Evolutionary conservation across 2,113 vertebrate species (phyloP).

Genomic region (Trematocara nigrifrons): DNA sequence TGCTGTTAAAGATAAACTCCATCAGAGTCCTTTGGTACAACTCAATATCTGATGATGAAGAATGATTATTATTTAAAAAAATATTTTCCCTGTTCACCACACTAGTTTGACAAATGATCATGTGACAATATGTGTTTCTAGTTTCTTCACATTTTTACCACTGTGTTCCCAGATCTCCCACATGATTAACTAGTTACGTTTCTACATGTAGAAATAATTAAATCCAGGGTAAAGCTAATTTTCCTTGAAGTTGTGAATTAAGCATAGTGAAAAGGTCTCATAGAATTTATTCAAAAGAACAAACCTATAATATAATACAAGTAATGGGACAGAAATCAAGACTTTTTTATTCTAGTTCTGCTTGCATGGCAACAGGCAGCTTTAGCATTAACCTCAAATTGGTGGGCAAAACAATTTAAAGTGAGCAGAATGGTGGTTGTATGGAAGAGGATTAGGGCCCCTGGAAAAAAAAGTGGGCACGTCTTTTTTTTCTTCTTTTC

Average conservation of each 20-base stretch:
- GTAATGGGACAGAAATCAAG: neutral
- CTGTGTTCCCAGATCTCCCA: neutral
- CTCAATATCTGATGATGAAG: too few relatives aligned
- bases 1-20: neutral
- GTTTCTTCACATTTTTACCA: neutral
- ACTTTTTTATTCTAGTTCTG: conserved; percentile 22
- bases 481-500: too few relatives aligned
- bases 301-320: neutral
- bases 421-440: neutral
- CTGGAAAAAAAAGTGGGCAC: too few relatives aligned
- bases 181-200: neutral
- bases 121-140: neutral
- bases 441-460: too few relatives aligned
- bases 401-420: conserved; percentile 1
- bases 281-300: neutral
- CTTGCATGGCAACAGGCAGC: neutral
- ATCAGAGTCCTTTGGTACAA: neutral
- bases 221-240: neutral
- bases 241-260: neutral
- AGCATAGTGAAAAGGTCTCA: neutral
- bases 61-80: too few relatives aligned
- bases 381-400: conserved; percentile 10
- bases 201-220: neutral
- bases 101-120: neutral
- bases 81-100: too few relatives aligned